Conservation (phyloP, 2,113 vertebrate genomes). For the Anarhynchus alexandrinus region DNA sequence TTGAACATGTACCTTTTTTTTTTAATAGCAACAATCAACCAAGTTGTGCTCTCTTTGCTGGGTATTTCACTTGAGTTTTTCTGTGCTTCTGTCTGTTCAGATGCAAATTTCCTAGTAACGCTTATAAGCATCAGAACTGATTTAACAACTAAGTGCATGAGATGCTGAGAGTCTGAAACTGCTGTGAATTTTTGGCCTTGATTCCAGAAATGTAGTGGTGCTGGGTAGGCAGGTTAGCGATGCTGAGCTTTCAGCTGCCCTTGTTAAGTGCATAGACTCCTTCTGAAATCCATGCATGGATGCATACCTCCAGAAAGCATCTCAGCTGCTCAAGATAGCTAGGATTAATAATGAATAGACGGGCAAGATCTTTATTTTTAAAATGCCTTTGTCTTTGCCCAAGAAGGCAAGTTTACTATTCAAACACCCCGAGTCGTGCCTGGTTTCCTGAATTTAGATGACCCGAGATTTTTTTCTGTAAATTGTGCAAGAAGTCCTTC, state of each 20-base stretch:
- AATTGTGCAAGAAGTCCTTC: neutral
- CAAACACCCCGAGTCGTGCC: neutral
- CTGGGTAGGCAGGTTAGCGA: neutral
- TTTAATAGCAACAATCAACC: neutral
- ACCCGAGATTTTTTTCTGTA: neutral
- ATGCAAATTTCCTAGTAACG: neutral
- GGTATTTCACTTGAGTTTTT: neutral
- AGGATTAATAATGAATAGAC: neutral
- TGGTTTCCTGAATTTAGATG: neutral
- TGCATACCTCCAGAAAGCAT: neutral
- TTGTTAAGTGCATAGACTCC: neutral
- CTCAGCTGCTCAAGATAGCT: neutral
- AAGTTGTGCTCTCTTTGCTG: neutral
- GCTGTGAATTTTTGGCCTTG: neutral
- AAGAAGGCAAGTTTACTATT: neutral
- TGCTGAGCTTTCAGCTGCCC: neutral
- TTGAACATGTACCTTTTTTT: neutral
- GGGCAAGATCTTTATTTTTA: neutral
- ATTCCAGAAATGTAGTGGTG: neutral
- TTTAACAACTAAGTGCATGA: neutral
- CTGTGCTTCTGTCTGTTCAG: neutral
- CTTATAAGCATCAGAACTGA: neutral
- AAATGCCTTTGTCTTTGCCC: neutral
- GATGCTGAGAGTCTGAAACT: neutral
- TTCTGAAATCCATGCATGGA: neutral